A percentile compares a stretch with the other conserved stretches of the same genome.
Conservation (phyloP, 2,113 vertebrate genomes). For the Myxocyprinus asiaticus region DNA sequence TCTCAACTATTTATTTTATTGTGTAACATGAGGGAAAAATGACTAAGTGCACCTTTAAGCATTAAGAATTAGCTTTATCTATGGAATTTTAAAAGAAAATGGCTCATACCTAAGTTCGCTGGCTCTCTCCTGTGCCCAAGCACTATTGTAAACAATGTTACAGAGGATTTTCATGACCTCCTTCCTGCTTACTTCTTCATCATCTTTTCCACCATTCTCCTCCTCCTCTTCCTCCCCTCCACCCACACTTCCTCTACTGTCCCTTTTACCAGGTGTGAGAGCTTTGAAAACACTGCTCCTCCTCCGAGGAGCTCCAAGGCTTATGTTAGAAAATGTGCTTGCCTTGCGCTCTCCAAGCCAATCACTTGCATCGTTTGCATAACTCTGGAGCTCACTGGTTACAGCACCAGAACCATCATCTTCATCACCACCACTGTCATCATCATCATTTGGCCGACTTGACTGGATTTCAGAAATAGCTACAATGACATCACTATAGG, state of each 20-base stretch:
- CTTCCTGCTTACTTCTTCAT: constrained; percentile 62
- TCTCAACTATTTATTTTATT: too few species aligned
- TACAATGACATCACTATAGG: constrained; percentile 60
- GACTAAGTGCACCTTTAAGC: too few species aligned
- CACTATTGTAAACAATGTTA: constrained; percentile 74
- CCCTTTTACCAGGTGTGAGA: constrained; percentile 66
- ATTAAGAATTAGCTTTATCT: too few species aligned
- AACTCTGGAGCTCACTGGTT: constrained; percentile 32
- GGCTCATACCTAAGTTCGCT: constrained; percentile 63
- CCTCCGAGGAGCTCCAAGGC: constrained; percentile 4
- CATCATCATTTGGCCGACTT: constrained; percentile 19
- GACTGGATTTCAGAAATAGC: constrained; percentile 59
- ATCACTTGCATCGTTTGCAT: constrained; percentile 43
- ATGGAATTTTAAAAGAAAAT: not conserved
- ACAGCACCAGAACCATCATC: constrained; percentile 16
- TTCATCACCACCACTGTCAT: constrained; percentile 19
- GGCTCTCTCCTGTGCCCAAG: constrained; percentile 74
- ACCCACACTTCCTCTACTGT: constrained; percentile 68
- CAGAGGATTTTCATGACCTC: constrained; percentile 76
- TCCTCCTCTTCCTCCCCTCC: constrained; percentile 56
- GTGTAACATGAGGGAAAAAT: not conserved
- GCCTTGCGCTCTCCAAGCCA: constrained; percentile 1
- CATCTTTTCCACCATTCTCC: constrained; percentile 14
- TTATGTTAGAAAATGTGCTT: constrained; percentile 24
- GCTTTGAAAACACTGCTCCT: constrained; percentile 55